Evolutionary conservation across 1,140 invertebrate species (phyloP).

Genomic region (Drosophila athabasca): DNA sequence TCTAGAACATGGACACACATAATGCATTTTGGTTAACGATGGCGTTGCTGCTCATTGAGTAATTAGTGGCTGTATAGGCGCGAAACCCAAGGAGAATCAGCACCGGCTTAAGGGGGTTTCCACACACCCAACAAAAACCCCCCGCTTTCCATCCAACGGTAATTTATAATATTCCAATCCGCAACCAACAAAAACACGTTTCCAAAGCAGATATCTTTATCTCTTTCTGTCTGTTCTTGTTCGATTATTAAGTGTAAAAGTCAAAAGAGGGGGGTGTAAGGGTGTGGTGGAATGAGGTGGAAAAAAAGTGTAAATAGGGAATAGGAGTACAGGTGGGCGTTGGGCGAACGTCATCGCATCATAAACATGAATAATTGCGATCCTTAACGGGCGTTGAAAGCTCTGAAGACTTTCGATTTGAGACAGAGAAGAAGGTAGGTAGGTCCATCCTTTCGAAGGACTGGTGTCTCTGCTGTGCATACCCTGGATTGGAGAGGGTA

Average conservation of each 20-base stretch:
- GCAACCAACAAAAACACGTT: slow-evolving; percentile 25
- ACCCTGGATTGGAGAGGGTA: too few species aligned
- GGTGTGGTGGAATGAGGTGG: too few species aligned
- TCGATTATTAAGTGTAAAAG: slow-evolving; percentile 36
- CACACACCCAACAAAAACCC: too few species aligned
- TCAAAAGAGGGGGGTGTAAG: too few species aligned
- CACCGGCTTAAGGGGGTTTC: too few species aligned
- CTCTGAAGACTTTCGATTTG: slow-evolving; percentile 49
- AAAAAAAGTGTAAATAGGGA: not conserved
- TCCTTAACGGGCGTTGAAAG: slow-evolving; percentile 76
- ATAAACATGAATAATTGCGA: slow-evolving; percentile 79
- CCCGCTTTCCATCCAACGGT: slow-evolving; percentile 7
- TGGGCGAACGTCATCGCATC: slow-evolving; percentile 64
- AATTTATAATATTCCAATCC: slow-evolving; percentile 44
- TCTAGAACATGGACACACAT: too few species aligned
- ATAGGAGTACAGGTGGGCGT: not conserved
- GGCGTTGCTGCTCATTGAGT: too few species aligned
- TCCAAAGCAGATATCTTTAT: not conserved
- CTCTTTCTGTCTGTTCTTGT: not conserved
- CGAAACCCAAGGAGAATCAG: too few species aligned
- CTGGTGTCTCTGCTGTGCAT: slow-evolving; percentile 7
- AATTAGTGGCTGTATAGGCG: too few species aligned
- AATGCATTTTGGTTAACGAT: too few species aligned
- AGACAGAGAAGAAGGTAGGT: not conserved
- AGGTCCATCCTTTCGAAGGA: not conserved